phyloP scores from a whole-genome alignment of 2,888 invertebrate genomes.

The Clostera curtula region DNA sequence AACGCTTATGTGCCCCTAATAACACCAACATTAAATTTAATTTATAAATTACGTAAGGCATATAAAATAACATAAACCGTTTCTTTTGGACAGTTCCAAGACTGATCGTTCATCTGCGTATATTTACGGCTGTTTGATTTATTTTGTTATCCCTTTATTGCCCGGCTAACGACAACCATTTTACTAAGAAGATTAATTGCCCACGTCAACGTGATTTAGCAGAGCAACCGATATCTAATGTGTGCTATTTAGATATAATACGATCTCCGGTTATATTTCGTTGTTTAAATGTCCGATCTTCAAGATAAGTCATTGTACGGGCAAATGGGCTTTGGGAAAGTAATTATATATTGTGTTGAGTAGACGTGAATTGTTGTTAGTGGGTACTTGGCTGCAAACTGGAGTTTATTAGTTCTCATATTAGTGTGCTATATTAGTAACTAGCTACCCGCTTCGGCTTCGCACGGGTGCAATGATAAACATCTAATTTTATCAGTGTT shows the following conservation, averaged over 20 bases:
- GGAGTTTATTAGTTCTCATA: constrained; percentile 25
- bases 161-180: constrained; percentile 70
- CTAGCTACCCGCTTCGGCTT: too few species aligned
- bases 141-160: constrained; percentile 74
- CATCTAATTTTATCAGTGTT: too few species aligned
- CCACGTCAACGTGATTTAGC: constrained; percentile 70
- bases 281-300: constrained; percentile 54
- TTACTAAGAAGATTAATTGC: constrained; percentile 70
- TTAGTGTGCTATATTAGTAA: too few species aligned
- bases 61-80: constrained; percentile 66
- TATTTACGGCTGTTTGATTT: constrained; percentile 73
- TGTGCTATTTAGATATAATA: constrained; percentile 65
- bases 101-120: constrained; percentile 64
- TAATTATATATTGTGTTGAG: constrained; percentile 33
- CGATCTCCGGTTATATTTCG: constrained; percentile 62
- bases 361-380: constrained; percentile 18
- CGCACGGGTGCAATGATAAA: too few species aligned
- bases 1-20: too few species aligned
- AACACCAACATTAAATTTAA: constrained; percentile 60
- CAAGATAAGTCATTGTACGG: constrained; percentile 35
- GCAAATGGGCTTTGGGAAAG: constrained; percentile 23
- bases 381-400: constrained; percentile 21
- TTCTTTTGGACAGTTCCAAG: constrained; percentile 60
- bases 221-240: constrained; percentile 72
- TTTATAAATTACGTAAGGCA: constrained; percentile 56